A percentile compares a stretch with the other conserved stretches of the same genome.
Evolutionary conservation across 2,113 vertebrate species (phyloP).

Genomic region (Indicator indicator): DNA sequence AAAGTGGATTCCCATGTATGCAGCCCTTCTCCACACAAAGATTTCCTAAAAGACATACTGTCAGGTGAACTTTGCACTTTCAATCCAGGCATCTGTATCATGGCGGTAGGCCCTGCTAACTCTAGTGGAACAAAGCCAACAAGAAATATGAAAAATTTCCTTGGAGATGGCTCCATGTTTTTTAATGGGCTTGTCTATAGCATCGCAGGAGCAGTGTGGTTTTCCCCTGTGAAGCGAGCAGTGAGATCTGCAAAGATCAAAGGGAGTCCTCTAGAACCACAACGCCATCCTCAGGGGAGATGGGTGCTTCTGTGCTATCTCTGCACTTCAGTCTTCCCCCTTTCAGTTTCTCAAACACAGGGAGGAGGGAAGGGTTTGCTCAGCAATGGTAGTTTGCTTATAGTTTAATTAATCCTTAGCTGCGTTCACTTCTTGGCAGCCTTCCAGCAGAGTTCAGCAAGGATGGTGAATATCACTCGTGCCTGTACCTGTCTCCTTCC

Average conservation of each 20-base stretch:
- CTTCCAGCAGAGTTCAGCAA: background rate
- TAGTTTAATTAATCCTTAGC: conserved; percentile 40
- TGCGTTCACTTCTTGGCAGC: conserved; percentile 17
- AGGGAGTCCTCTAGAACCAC: background rate
- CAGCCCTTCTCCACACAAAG: background rate
- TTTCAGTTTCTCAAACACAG: background rate
- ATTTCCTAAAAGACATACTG: background rate
- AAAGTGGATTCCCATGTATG: background rate
- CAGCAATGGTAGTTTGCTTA: background rate
- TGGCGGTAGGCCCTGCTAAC: background rate
- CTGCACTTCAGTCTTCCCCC: background rate
- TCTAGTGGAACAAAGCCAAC: background rate
- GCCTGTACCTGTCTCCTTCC: conserved; percentile 44
- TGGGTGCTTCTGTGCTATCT: background rate
- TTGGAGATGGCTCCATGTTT: background rate
- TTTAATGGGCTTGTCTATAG: background rate
- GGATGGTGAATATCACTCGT: conserved; percentile 1
- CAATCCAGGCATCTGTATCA: background rate
- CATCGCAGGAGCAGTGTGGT: background rate
- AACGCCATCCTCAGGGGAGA: background rate
- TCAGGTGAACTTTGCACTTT: background rate
- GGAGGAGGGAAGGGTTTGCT: background rate
- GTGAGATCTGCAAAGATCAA: background rate
- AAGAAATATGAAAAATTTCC: background rate
- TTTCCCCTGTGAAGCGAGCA: background rate